Percentiles rank a stretch among this genome's conserved stretches.
Evolutionary conservation across 2,888 invertebrate genomes (phyloP).

Genomic region (Lordiphosa fenestrarum): DNA sequence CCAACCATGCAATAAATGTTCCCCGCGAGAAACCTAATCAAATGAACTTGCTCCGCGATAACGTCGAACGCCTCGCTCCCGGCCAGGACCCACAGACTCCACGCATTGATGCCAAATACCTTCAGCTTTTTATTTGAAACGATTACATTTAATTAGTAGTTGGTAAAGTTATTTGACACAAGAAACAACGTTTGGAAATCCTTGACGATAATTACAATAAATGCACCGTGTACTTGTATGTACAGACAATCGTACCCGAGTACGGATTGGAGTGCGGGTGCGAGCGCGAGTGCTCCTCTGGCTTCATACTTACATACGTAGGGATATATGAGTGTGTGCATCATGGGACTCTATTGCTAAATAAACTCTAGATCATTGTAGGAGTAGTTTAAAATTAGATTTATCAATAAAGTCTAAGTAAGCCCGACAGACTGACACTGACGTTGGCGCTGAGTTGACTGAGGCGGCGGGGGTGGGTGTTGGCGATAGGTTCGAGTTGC

Average conservation of each 20-base stretch:
- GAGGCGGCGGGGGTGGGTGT: neutral
- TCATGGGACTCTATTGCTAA: conserved; percentile 10
- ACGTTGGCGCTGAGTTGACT: neutral
- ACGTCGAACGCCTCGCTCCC: no score
- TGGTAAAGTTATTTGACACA: conserved; percentile 12
- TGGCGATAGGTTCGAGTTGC: neutral
- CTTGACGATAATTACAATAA: conserved; percentile 18
- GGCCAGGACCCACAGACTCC: no score
- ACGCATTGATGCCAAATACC: no score
- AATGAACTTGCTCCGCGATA: no score
- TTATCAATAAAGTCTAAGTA: conserved; percentile 9
- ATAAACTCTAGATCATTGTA: conserved; percentile 6
- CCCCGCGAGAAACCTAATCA: no score
- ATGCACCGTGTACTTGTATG: conserved; percentile 9
- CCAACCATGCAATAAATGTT: no score
- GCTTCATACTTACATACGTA: conserved; percentile 10
- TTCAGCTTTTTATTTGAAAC: neutral
- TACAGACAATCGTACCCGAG: conserved; percentile 1
- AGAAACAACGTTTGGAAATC: conserved; percentile 16
- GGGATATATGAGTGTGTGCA: conserved; percentile 1
- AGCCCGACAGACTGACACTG: neutral
- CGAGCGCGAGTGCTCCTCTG: conserved; percentile 7
- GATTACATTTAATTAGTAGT: conserved; percentile 1
- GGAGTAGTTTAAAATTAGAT: conserved; percentile 10
- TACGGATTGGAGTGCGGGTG: neutral